phyloP scores from a whole-genome alignment of 2,888 invertebrate genomes.

The Leptothorax acervorum region DNA sequence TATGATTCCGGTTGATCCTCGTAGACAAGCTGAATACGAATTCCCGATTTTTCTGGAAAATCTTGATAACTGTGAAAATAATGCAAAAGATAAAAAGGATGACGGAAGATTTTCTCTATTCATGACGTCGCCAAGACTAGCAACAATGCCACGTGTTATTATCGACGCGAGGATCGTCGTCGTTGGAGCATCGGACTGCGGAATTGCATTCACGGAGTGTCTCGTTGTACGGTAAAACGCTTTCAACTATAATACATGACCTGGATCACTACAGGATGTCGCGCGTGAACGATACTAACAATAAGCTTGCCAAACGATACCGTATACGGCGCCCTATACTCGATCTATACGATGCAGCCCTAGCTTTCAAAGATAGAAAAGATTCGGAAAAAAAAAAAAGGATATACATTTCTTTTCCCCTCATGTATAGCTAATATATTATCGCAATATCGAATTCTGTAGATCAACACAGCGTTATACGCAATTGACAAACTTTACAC shows the following conservation, averaged over 20 bases:
- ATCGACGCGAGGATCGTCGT: slow-evolving; percentile 89
- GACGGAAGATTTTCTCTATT: slow-evolving; percentile 87
- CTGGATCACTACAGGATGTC: background rate
- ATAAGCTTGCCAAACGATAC: background rate
- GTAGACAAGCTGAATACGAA: slow-evolving; percentile 75
- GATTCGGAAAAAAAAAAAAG: no score
- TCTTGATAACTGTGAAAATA: slow-evolving; percentile 50
- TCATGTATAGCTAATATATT: background rate
- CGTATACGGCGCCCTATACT: no score
- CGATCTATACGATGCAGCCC: no score
- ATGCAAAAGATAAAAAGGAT: background rate
- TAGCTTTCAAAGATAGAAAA: background rate
- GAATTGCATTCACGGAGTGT: slow-evolving; percentile 88
- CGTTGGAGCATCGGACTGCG: slow-evolving; percentile 89
- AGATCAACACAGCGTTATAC: slow-evolving; percentile 86
- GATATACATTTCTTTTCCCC: no score
- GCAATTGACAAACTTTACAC: slow-evolving; percentile 90
- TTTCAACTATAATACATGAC: slow-evolving; percentile 38
- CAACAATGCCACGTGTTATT: slow-evolving; percentile 86
- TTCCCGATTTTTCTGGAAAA: slow-evolving; percentile 58
- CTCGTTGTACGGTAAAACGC: slow-evolving; percentile 87
- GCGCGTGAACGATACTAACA: background rate
- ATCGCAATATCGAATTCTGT: slow-evolving; percentile 52
- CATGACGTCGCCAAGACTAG: slow-evolving; percentile 86
- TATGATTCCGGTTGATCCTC: slow-evolving; percentile 82